Base-by-base conservation (phyloP, 2,888 invertebrate genomes). In the Neelides folsomi region DNA sequence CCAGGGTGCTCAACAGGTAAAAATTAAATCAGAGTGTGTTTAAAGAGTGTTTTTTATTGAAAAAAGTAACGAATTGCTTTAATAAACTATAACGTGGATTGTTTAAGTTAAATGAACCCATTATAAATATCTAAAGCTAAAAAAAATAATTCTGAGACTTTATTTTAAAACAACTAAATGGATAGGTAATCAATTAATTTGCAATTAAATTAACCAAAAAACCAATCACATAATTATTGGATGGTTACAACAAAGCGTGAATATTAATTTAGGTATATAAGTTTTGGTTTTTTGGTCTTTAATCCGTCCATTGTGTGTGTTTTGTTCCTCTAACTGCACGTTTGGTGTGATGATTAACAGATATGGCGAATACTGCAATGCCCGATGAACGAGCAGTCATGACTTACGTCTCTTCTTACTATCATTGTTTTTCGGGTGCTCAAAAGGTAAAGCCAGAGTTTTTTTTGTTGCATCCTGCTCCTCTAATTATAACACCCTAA, bases 321-420 rank as follows among this genome's bases (percentile, higher is more conserved):
- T 7, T 27, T 27, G 7, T 3, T 7, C 7, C 27, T 27, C 27
- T 27, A 27, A 27, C 27, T 27, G 27, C 27, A 27, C 27, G 27
- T 27, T 7, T 27, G n/a, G 27, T 57, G 48, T 52, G 38, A 37
- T 34, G 49, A 54, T 57, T 57, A 71, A 71, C 77, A 86, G 94
- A 93, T 81, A 85, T 94, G 81, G 86, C 90, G 79, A 92, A 89
- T 79, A 92, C 93, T 69, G 92, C 90, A 73, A 88, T 93, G 84
- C 97, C 98, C 68, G 98, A 99, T 77, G 98, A 98, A 79, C 80
- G 97, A 71, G 95, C 95, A 67, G 94, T 98, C 74, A 98, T 99
- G 97, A 97, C 98, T 68, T 99, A 98, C 77, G 95, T 99, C 68
- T 98, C 97, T 60, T 94, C 95, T 67, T 99, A 97, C 79, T 99